These are phyloP conservation scores for Phenganax stokvisi DNA, from an alignment of 92 coral and sea anemone genomes.

Conservation along the genomic window DNA sequence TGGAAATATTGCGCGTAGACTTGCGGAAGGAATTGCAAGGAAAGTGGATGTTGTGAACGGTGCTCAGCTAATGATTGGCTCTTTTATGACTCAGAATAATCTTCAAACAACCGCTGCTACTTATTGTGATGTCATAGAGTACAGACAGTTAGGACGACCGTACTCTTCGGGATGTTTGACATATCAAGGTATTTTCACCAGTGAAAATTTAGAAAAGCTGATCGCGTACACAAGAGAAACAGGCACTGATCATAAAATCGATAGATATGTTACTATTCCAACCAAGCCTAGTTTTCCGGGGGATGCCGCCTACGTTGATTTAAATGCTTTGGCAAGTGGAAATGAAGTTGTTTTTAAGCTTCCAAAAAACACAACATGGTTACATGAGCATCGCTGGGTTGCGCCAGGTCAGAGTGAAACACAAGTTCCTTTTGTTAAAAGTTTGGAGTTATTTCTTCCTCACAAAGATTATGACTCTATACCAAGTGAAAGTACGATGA, in stretches of 20 bases:
- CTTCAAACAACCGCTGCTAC: constrained; percentile 49
- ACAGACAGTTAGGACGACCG: constrained; percentile 41
- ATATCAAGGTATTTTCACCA: constrained; percentile 47
- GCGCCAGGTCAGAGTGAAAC: constrained; percentile 35
- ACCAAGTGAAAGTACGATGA: constrained; percentile 1
- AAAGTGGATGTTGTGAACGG: constrained; percentile 35
- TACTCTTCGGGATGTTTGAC: constrained; percentile 29
- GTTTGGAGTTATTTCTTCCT: constrained; percentile 46
- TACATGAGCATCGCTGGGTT: constrained; percentile 42
- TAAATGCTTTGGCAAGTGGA: constrained; percentile 30
- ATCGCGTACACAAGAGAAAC: constrained; percentile 35
- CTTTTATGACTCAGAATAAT: constrained; percentile 44
- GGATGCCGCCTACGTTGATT: constrained; percentile 45
- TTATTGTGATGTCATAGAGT: constrained; percentile 53
- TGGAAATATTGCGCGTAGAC: constrained; percentile 49
- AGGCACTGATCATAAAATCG: constrained; percentile 34
- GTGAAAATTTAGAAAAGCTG: constrained; percentile 42
- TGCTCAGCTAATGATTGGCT: constrained; percentile 42
- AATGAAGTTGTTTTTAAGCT: constrained; percentile 45
- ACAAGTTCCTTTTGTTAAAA: constrained; percentile 44
- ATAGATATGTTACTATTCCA: constrained; percentile 51
- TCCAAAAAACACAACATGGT: constrained; percentile 44
- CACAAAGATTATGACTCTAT: constrained; percentile 30
- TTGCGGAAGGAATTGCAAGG: constrained; percentile 40
- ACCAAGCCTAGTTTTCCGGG: constrained; percentile 46